Evolutionary conservation across 1,140 invertebrate genomes (phyloP).

Genomic region (Drosophila bifasciata): DNA sequence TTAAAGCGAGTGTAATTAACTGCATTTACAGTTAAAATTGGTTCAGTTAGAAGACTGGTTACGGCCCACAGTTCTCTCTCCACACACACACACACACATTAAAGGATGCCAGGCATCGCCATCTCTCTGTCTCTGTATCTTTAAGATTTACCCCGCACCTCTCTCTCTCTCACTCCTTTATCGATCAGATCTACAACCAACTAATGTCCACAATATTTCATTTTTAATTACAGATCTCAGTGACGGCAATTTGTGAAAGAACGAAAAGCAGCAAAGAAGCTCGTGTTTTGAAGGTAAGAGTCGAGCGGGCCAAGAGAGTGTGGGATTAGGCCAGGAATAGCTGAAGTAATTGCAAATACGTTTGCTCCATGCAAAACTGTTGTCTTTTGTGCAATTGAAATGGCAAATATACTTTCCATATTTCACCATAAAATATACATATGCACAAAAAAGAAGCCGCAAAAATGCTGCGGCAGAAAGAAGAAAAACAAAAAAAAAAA

Average conservation of each 20-base stretch:
- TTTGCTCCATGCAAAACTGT: too few species aligned
- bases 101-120: conserved; percentile 7
- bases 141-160: too few species aligned
- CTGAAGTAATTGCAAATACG: too few species aligned
- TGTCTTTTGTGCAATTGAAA: conserved; percentile 24
- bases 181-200: neutral
- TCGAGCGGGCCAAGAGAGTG: neutral
- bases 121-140: too few species aligned
- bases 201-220: conserved; percentile 65
- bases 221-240: conserved; percentile 60
- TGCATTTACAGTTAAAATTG: conserved; percentile 56
- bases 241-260: conserved; percentile 49
- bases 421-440: conserved; percentile 52
- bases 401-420: conserved; percentile 7
- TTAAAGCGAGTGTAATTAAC: conserved; percentile 36
- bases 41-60: conserved; percentile 31
- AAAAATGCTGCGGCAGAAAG: neutral
- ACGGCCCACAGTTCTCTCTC: conserved; percentile 13
- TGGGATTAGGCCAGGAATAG: too few species aligned
- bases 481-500: conserved; percentile 3
- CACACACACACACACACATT: conserved; percentile 1
- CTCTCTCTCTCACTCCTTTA: too few species aligned
- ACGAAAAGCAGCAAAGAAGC: conserved; percentile 36
- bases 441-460: conserved; percentile 4
- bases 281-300: conserved; percentile 57